Conservation (phyloP, 2,888 invertebrate species). For the Ephialtes manifestator region DNA sequence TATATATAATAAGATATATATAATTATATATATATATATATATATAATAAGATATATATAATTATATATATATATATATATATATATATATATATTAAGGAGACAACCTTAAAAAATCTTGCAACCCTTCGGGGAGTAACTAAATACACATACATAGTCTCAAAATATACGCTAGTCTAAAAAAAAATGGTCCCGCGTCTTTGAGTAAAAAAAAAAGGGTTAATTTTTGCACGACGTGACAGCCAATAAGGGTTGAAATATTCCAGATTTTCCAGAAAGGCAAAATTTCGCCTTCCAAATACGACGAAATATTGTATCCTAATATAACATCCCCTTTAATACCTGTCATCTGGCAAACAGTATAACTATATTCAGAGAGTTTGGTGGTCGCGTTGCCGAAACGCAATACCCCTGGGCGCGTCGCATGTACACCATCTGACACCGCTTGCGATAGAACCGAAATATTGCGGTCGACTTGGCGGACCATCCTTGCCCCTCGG, state of each 20-base stretch:
- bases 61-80: no score
- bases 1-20: no score
- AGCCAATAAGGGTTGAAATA: background rate
- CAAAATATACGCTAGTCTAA: no score
- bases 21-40: no score
- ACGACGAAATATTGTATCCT: constrained; percentile 39
- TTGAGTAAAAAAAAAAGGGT: no score
- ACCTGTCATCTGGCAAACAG: constrained; percentile 37
- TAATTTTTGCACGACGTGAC: background rate
- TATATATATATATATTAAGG: no score
- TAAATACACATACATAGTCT: no score
- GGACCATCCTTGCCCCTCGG: constrained; percentile 75
- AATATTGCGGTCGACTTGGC: constrained; percentile 81
- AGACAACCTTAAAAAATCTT: no score
- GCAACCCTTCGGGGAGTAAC: no score
- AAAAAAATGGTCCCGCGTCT: no score
- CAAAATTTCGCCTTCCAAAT: background rate
- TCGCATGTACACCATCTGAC: constrained; percentile 76
- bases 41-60: no score
- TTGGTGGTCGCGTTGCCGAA: constrained; percentile 75
- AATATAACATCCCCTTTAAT: constrained; percentile 75
- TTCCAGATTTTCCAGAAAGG: background rate
- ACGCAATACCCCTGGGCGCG: constrained; percentile 80
- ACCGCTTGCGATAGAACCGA: constrained; percentile 76
- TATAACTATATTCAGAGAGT: constrained; percentile 44